phyloP scores from a whole-genome alignment of 2,888 invertebrate genomes.

The Hanleya hanleyi region DNA sequence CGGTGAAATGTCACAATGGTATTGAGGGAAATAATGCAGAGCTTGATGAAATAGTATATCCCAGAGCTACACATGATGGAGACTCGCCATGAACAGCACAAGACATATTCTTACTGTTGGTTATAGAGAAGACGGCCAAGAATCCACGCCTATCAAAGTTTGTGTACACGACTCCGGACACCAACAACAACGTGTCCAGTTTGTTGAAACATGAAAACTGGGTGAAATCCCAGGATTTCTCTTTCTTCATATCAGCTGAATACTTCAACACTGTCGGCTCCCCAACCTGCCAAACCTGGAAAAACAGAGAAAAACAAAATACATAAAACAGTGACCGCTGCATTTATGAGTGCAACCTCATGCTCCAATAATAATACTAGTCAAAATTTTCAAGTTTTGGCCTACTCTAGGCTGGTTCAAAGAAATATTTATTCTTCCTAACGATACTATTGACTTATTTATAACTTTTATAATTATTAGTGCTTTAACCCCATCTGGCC shows the following conservation, averaged over 20 bases:
- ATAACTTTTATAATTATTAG: too few relatives aligned
- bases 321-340: neutral
- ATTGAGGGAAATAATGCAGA: too few relatives aligned
- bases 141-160: conserved; percentile 51
- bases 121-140: conserved; percentile 51
- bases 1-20: too few relatives aligned
- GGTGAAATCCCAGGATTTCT: conserved; percentile 54
- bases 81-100: conserved; percentile 45
- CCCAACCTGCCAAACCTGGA: conserved; percentile 53
- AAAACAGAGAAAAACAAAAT: neutral
- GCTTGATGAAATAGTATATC: too few relatives aligned
- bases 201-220: conserved; percentile 58
- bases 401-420: too few relatives aligned
- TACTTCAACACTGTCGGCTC: conserved; percentile 51
- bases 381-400: too few relatives aligned
- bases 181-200: conserved; percentile 51
- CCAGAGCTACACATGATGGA: too few relatives aligned
- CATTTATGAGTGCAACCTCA: neutral
- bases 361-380: too few relatives aligned
- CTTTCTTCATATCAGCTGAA: conserved; percentile 45
- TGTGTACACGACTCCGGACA: conserved; percentile 53
- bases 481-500: too few relatives aligned
- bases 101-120: conserved; percentile 52
- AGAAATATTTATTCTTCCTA: too few relatives aligned
- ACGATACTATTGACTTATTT: too few relatives aligned